Conservation (phyloP, 2,888 invertebrate genomes). For the Morpho deidamia region DNA sequence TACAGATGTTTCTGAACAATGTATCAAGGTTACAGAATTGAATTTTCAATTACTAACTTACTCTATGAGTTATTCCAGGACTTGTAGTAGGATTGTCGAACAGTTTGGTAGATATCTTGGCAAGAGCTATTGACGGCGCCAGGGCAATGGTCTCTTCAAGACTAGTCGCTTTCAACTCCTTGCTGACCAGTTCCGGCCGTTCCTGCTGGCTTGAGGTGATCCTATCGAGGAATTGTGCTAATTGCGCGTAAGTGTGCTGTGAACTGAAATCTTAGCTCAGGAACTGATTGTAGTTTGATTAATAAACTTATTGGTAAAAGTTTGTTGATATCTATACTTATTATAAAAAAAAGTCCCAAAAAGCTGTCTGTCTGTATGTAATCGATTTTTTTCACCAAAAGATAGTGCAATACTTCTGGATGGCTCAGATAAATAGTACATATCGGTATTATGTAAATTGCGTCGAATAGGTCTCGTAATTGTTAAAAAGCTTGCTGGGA, state of each 20-base stretch:
- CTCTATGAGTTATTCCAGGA: conserved; percentile 64
- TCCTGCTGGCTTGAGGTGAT: conserved; percentile 78
- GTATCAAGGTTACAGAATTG: no score
- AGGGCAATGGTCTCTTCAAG: conserved; percentile 60
- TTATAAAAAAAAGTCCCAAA: no score
- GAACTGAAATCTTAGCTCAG: conserved; percentile 65
- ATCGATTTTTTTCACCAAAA: no score
- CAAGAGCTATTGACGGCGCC: conserved; percentile 43
- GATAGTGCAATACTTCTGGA: no score
- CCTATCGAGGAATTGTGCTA: conserved; percentile 86
- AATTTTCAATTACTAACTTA: conserved; percentile 30
- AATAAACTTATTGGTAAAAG: not conserved
- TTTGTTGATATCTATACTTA: no score
- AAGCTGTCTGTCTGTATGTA: no score
- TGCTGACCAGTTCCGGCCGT: conserved; percentile 42
- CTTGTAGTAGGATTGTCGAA: conserved; percentile 59
- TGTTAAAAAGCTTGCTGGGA: no score
- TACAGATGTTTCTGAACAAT: no score
- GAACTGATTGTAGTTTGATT: not conserved
- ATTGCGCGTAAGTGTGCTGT: conserved; percentile 87
- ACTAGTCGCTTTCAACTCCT: conserved; percentile 48
- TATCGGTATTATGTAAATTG: no score
- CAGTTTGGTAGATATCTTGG: conserved; percentile 50
- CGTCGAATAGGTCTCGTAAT: no score
- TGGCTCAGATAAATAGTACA: no score